phyloP scores from a whole-genome alignment of 2,797 vertebrate genomes.

The Lates japonicus region DNA sequence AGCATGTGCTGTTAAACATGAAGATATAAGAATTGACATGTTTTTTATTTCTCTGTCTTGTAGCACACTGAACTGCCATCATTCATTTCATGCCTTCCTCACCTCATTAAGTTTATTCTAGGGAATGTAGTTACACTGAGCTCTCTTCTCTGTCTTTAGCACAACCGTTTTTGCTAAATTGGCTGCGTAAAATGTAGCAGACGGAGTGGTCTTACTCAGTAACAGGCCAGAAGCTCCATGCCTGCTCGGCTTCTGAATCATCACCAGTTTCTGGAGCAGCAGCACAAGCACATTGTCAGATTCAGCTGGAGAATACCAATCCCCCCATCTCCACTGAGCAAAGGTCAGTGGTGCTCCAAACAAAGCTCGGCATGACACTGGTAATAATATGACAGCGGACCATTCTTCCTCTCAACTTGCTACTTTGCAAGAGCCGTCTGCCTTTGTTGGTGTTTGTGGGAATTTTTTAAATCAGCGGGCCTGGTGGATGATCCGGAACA shows the following conservation, averaged over 20 bases:
- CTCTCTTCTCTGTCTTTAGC: constrained; percentile 14
- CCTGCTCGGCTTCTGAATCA: constrained; percentile 40
- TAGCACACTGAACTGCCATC: constrained; percentile 1
- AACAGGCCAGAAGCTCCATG: background rate
- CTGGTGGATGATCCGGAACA: background rate
- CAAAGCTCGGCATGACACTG: constrained; percentile 33
- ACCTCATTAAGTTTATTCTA: constrained; percentile 28
- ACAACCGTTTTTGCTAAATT: constrained; percentile 41
- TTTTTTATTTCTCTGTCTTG: background rate
- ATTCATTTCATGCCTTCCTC: constrained; percentile 15
- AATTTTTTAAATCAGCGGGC: background rate
- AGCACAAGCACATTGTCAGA: constrained; percentile 24
- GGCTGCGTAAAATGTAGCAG: constrained; percentile 34
- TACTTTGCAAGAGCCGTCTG: constrained; percentile 6
- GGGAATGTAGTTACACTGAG: constrained; percentile 28
- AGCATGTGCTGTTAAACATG: background rate
- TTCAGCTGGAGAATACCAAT: constrained; percentile 58
- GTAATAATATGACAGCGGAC: constrained; percentile 18
- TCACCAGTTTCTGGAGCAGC: constrained; percentile 30
- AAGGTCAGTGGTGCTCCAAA: constrained; percentile 61
- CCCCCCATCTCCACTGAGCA: constrained; percentile 24
- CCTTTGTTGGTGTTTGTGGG: constrained; percentile 3
- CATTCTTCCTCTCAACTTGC: constrained; percentile 18
- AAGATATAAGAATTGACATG: background rate
- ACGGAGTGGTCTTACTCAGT: background rate